Conservation (phyloP, 2,113 vertebrate species). For the Burhinus bistriatus region DNA sequence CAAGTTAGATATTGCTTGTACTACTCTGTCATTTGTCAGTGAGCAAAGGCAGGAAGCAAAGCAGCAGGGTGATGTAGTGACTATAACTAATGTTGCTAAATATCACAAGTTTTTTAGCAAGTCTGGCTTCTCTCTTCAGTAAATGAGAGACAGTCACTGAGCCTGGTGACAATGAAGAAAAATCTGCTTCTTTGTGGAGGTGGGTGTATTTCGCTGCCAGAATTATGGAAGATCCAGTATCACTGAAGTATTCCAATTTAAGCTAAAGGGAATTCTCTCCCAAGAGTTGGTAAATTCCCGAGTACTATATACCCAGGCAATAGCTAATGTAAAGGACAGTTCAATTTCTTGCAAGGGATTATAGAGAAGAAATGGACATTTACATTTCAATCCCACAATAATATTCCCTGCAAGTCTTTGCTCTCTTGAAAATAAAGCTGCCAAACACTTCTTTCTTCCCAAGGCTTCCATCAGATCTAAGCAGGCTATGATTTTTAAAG, state of each 20-base stretch:
- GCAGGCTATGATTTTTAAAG: not conserved
- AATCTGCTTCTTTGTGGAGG: not conserved
- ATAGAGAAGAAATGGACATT: constrained; percentile 2
- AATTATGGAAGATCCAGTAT: not conserved
- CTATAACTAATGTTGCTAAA: constrained; percentile 50
- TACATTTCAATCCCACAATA: constrained; percentile 29
- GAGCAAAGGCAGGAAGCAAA: constrained; percentile 32
- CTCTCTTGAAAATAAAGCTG: not conserved
- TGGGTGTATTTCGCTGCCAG: not conserved
- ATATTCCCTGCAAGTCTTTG: not conserved
- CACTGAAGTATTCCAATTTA: not conserved
- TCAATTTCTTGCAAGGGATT: constrained; percentile 25
- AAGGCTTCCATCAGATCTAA: not conserved
- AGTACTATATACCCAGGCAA: not conserved
- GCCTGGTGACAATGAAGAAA: constrained; percentile 32
- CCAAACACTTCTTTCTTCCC: not conserved
- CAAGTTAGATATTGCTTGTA: constrained; percentile 27
- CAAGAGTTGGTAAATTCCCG: not conserved
- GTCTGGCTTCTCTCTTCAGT: constrained; percentile 34
- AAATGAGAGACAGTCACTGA: constrained; percentile 33
- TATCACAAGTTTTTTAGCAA: constrained; percentile 52
- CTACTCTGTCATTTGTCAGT: constrained; percentile 34
- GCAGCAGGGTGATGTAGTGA: constrained; percentile 48
- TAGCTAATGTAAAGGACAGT: not conserved
- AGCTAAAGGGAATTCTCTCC: not conserved